Evolutionary conservation across 2,888 invertebrate species (phyloP).

Genomic region (Acronicta aceris): DNA sequence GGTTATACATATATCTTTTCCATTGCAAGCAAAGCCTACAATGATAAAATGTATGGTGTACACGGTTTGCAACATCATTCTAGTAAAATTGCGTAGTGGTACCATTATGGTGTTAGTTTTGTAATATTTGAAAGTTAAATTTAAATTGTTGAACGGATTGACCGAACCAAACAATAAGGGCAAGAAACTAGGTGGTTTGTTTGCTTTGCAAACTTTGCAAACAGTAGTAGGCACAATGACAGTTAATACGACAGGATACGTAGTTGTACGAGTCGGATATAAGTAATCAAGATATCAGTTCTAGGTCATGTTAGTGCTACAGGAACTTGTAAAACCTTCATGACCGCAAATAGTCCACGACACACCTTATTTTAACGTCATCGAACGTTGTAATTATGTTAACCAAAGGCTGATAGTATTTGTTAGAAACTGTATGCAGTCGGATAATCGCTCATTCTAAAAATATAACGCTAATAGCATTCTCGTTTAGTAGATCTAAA

Average conservation of each 20-base stretch:
- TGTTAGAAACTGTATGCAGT: neutral
- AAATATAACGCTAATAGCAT: neutral
- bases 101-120: conserved; percentile 1
- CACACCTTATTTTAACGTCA: conserved; percentile 1
- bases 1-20: too few species aligned
- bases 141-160: neutral
- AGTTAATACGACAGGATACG: conserved; percentile 27
- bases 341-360: conserved; percentile 1
- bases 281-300: conserved; percentile 23
- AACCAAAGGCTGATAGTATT: neutral
- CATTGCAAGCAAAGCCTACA: neutral
- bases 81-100: neutral
- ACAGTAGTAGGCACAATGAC: neutral
- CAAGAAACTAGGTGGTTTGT: conserved; percentile 3
- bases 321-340: conserved; percentile 29
- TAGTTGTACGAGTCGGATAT: conserved; percentile 13
- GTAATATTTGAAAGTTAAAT: conserved; percentile 21
- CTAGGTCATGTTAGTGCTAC: conserved; percentile 23
- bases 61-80: neutral
- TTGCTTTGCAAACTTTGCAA: too few species aligned
- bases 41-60: neutral
- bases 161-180: conserved; percentile 14
- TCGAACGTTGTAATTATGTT: neutral
- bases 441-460: neutral
- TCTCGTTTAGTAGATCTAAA: conserved; percentile 2